Conservation (phyloP, 1,140 invertebrate species). For the Berghia stephanieae region DNA sequence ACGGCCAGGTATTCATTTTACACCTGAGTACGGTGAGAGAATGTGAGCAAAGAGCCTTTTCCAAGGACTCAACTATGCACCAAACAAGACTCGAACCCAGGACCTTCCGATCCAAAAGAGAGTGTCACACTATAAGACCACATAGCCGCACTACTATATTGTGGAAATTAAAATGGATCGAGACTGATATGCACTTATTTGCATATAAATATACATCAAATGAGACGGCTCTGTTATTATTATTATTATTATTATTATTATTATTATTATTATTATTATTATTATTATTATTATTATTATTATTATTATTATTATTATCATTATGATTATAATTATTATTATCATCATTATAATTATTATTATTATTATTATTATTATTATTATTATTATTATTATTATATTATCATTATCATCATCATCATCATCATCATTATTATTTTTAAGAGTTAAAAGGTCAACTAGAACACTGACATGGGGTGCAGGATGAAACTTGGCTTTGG, state of each 20-base stretch:
- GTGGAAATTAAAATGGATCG: too few species aligned
- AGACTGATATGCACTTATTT: too few species aligned
- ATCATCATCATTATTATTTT: neutral
- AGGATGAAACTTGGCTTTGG: too few species aligned
- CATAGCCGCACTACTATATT: neutral
- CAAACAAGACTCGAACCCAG: too few species aligned
- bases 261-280: neutral
- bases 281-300: slow-evolving; percentile 17
- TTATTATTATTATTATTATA: neutral
- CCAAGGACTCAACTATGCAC: too few species aligned
- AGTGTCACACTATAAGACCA: neutral
- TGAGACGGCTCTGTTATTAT: neutral
- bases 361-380: neutral
- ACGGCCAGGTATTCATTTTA: too few species aligned
- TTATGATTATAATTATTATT: neutral
- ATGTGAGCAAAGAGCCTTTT: too few species aligned
- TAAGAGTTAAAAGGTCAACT: neutral
- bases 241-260: neutral
- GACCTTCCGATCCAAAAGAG: neutral
- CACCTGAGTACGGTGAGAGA: too few species aligned
- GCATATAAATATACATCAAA: too few species aligned
- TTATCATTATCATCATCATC: slow-evolving; percentile 17
- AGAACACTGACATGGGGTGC: too few species aligned
- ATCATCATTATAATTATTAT: neutral
- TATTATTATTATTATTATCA: neutral